Evolutionary conservation across 2,888 invertebrate genomes (phyloP).

Genomic region (Athetis lepigone): DNA sequence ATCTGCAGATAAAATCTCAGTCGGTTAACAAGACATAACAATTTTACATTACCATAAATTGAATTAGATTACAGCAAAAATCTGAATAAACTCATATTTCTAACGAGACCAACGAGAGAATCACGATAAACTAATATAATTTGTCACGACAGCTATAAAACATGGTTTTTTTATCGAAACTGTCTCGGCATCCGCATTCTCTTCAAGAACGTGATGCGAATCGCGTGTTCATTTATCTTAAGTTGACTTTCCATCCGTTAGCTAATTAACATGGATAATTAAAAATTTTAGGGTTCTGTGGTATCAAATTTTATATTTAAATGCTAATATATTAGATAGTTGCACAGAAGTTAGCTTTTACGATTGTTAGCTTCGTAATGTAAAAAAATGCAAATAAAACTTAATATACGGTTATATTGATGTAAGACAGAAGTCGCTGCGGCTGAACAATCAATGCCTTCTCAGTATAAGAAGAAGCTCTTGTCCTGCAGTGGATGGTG

Average conservation of each 20-base stretch:
- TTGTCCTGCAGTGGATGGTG: too few species aligned
- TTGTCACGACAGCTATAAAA: slow-evolving; percentile 59
- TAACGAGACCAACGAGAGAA: slow-evolving; percentile 26
- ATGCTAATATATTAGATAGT: not conserved
- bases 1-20: not conserved
- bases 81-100: slow-evolving; percentile 14
- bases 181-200: slow-evolving; percentile 62
- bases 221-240: slow-evolving; percentile 50
- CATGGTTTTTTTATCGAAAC: slow-evolving; percentile 46
- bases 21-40: not conserved
- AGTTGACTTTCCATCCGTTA: slow-evolving; percentile 70
- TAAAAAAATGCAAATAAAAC: too few species aligned
- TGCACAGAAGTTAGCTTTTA: too few species aligned
- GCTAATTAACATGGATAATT: slow-evolving; percentile 68
- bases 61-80: slow-evolving; percentile 11
- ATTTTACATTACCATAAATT: slow-evolving; percentile 7
- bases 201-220: slow-evolving; percentile 55
- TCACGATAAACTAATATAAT: slow-evolving; percentile 39
- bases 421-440: too few species aligned
- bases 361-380: too few species aligned
- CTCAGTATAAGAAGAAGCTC: too few species aligned
- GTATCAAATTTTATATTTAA: not conserved
- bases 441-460: too few species aligned
- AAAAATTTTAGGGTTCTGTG: slow-evolving; percentile 51
- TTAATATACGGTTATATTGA: too few species aligned